A percentile compares a stretch with the other conserved stretches of the same genome.
Evolutionary conservation across 1,140 invertebrate species (phyloP).

Genomic region (Ceratina japonica): DNA sequence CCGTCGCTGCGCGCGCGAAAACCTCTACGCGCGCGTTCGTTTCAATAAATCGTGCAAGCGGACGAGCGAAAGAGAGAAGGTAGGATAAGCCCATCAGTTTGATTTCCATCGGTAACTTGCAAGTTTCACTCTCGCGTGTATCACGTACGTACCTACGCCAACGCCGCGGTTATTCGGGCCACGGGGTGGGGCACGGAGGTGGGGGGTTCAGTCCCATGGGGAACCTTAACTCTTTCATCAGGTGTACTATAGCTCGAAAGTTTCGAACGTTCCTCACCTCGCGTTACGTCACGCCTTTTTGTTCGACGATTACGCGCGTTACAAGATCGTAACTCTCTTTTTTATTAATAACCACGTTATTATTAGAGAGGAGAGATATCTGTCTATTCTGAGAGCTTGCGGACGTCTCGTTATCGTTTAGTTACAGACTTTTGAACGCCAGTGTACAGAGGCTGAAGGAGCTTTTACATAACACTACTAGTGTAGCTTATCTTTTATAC

Average conservation of each 20-base stretch:
- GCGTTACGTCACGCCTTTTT: no score
- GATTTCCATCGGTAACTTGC: constrained; percentile 36
- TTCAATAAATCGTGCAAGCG: constrained; percentile 20
- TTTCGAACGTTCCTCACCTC: no score
- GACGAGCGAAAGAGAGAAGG: constrained; percentile 33
- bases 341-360: no score
- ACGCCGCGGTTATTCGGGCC: background rate
- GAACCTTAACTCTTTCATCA: background rate
- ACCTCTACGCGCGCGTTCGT: constrained; percentile 32
- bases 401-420: no score
- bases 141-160: background rate
- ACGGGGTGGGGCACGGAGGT: background rate
- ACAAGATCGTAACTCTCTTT: no score
- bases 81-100: constrained; percentile 41
- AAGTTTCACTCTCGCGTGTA: constrained; percentile 23
- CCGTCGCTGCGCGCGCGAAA: constrained; percentile 16
- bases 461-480: no score
- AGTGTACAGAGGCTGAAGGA: no score
- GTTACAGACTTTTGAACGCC: no score
- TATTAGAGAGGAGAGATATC: no score
- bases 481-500: no score
- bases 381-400: no score
- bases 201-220: background rate
- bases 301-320: no score
- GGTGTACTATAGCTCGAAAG: constrained; percentile 9